Percentiles rank a stretch among this genome's conserved stretches.
These are phyloP conservation scores for Philypnodon macrostomus DNA, from an alignment of 2,797 vertebrate genomes.

Conservation along the genomic window DNA sequence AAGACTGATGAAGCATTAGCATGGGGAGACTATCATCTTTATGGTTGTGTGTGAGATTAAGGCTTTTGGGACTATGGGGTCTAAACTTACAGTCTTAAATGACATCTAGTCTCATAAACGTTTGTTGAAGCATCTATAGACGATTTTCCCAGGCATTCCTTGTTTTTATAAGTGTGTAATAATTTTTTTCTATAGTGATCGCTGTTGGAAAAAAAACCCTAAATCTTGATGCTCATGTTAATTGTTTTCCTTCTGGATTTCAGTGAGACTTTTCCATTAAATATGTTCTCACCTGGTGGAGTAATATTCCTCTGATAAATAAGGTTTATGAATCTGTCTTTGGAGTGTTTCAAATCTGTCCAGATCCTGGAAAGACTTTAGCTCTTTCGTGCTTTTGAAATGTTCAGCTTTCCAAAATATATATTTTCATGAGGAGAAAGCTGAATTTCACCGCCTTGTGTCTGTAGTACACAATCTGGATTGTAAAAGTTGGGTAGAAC, in stretches of 20 bases:
- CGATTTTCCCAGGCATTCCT: slow-evolving; percentile 62
- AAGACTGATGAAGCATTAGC: slow-evolving; percentile 42
- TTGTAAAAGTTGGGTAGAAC: too few relatives aligned
- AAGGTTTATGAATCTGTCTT: slow-evolving; percentile 52
- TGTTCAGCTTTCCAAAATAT: slow-evolving; percentile 37
- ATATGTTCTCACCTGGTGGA: slow-evolving; percentile 44
- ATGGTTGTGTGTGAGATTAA: slow-evolving; percentile 47
- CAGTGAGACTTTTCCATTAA: slow-evolving; percentile 25
- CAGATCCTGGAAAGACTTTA: slow-evolving; percentile 41
- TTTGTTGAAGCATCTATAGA: slow-evolving; percentile 29
- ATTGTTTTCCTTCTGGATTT: slow-evolving; percentile 25
- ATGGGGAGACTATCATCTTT: slow-evolving; percentile 49
- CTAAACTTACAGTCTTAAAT: slow-evolving; percentile 41
- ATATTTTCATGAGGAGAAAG: slow-evolving; percentile 34
- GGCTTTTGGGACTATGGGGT: slow-evolving; percentile 37
- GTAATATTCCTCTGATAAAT: slow-evolving; percentile 50
- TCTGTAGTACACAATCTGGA: slow-evolving; percentile 43
- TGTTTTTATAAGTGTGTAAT: slow-evolving; percentile 19
- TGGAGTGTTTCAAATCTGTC: slow-evolving; percentile 31
- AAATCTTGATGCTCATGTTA: slow-evolving; percentile 29
- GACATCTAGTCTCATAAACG: slow-evolving; percentile 34
- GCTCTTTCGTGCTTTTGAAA: slow-evolving; percentile 42
- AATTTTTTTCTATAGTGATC: slow-evolving; percentile 16
- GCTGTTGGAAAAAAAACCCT: slow-evolving; percentile 16
- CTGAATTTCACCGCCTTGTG: slow-evolving; percentile 34